Base-by-base conservation (phyloP, 2,888 invertebrate species). In the Sphaerophoria taeniata region DNA sequence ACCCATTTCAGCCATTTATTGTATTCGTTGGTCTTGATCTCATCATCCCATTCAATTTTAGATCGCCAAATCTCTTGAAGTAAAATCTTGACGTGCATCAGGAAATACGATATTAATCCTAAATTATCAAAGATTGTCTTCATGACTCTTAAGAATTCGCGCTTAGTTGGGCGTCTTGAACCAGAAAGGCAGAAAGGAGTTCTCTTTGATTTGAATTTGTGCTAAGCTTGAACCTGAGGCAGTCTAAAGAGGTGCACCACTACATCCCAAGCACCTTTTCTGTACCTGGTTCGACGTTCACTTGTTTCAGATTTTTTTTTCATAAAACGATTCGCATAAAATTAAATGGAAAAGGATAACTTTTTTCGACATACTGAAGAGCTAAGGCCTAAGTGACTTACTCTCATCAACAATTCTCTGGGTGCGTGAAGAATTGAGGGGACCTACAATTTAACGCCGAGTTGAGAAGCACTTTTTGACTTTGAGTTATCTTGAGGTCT, bases 1-100 rank as follows among this genome's bases (percentile, higher is more conserved):
- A 88, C 4, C 88, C 88, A 89, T n/a, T 65, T 70, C 5, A 58
- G 16, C 87, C 88, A 88, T 36, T 87, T 87, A 6, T 47, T 34
- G 6, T 76, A 45, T 31, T 60, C 16, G 0, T 43, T 6, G 11
- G 6, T 34, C 2, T 60, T 43, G 12, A 88, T 76, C 45, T 53
- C 33, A 0, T 78, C 74, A 34, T 83, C 76, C 86, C 83, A 87
- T 2, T 36, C 65, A 0, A 76, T 82, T 16, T 56, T 74, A 0
- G 51, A 79, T 0, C 58, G 11, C 73, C 80, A 12, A 73, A 81
- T 36, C 39, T 86, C 87, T 43, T 87, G 82, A 6, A 88, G 43
- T 0, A 87, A 24, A 9, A 87, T 87, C 78, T 87, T 88, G 9
- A 80, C 47, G 12, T 75, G 53, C 9, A 82, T 69, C 45, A 87